A percentile compares a stretch with the other conserved stretches of the same genome.
phyloP scores from a whole-genome alignment of 2,797 vertebrate genomes.

The Typhlichthys subterraneus region DNA sequence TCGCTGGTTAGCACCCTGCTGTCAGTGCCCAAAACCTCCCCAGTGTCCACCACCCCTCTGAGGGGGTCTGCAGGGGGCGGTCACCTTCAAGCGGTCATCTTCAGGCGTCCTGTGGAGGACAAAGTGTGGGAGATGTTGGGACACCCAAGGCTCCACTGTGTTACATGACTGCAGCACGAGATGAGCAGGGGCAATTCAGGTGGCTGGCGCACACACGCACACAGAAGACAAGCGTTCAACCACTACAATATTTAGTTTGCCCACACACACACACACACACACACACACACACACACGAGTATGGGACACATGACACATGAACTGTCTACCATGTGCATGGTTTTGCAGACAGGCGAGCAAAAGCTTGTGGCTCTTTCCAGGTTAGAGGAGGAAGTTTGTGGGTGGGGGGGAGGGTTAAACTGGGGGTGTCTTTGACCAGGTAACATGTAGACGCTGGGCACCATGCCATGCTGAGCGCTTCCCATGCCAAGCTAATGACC shows the following conservation, averaged over 20 bases:
- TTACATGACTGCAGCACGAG: constrained; percentile 21
- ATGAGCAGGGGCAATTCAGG: constrained; percentile 3
- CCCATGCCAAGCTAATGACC: constrained; percentile 72
- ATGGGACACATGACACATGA: constrained; percentile 33
- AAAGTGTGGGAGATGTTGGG: neutral
- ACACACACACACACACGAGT: neutral
- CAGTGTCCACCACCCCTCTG: neutral
- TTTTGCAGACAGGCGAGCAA: constrained; percentile 20
- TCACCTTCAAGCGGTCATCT: constrained; percentile 67
- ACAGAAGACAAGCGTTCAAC: constrained; percentile 1
- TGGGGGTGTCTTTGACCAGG: constrained; percentile 31
- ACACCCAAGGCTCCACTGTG: neutral
- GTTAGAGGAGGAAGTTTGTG: constrained; percentile 25
- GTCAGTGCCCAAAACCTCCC: neutral
- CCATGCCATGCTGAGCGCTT: constrained; percentile 76
- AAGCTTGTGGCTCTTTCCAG: constrained; percentile 25
- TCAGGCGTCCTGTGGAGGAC: constrained; percentile 72
- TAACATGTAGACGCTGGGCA: constrained; percentile 47
- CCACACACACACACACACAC: constrained; percentile 9
- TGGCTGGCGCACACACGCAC: neutral
- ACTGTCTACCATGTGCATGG: neutral
- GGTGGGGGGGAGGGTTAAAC: constrained; percentile 50
- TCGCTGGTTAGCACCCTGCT: constrained; percentile 28
- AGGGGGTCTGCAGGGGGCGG: neutral
- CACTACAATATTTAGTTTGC: neutral